Evolutionary conservation across 2,888 invertebrate species (phyloP), one percentile per base, ranked within the genome.

Genomic region (Thecocarcelia acutangulata): DNA sequence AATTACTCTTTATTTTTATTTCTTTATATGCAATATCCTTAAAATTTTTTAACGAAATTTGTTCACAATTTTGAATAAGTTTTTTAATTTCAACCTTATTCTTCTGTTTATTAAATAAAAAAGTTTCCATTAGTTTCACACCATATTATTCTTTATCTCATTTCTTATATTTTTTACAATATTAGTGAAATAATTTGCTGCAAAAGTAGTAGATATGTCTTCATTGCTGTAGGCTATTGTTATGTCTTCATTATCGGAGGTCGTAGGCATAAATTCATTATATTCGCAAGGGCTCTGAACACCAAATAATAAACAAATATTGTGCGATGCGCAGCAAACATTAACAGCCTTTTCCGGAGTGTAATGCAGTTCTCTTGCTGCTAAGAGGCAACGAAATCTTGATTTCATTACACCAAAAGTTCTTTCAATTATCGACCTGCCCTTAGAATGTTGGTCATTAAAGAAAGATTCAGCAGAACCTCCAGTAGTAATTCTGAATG

Each of bases 361-460:
- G n/a, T 70, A 76, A 48, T 76, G 63, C 13, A 69, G 19, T 17
- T 76, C 54, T 61, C 80, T 24, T 15, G 50, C 75, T 40, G 40
- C 59, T 21, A 61, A 69, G 13, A 69, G 19, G 24, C 61, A 76
- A 13, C 54, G 59, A 50, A 61, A 75, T 50, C 68, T 56, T 2
- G 33, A 28, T 44, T 69, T 56, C 46, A 69, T 46, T 13, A 58
- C n/a, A 12, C 37, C 66, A 21, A 66, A 24, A 15, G 42, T 24
- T n/a, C 66, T 52, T 44, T 52, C 44, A 17, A 54, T 54, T 0
- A 58, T 66, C 0, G 66, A 66, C 15, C 66, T 52, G n/a, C 40
- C 52, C 42, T 52, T 66, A 0, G 40, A 66, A 42, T 40, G 15
- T 12, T 52, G 50, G 21, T 64, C 21, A 13, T 50, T 50, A 37